Percentiles rank a stretch among this genome's conserved stretches.
phyloP scores from a whole-genome alignment of 2,113 vertebrate species.

The Prinia subflava region DNA sequence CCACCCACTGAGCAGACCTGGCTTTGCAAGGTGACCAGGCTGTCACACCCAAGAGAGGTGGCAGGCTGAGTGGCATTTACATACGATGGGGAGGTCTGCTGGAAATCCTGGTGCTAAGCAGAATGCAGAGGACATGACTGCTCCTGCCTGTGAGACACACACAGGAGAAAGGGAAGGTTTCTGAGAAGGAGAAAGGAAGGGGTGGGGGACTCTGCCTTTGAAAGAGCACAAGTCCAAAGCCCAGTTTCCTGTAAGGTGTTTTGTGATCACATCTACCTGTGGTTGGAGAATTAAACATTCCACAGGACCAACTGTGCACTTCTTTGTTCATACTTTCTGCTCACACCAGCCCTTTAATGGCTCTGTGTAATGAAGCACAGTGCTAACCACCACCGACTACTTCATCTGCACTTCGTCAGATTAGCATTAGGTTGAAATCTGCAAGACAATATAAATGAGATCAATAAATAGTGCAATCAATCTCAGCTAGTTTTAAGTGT shows the following conservation, averaged over 20 bases:
- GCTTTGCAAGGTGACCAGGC: constrained; percentile 41
- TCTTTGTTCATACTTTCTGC: not conserved
- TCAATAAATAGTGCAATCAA: constrained; percentile 20
- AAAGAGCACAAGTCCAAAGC: not conserved
- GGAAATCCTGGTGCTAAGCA: constrained; percentile 18
- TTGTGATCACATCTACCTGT: not conserved
- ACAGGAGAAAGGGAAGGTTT: constrained; percentile 21
- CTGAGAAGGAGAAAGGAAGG: constrained; percentile 49
- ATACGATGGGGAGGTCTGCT: constrained; percentile 27
- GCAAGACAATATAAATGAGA: constrained; percentile 23
- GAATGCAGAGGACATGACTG: constrained; percentile 30
- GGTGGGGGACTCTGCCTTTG: constrained; percentile 35
- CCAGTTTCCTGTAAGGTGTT: not conserved
- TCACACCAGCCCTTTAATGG: not conserved
- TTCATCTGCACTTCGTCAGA: constrained; percentile 42
- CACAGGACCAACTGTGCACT: not conserved
- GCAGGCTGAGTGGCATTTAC: constrained; percentile 12
- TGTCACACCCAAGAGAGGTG: not conserved
- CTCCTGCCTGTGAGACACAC: constrained; percentile 56
- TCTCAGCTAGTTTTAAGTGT: not conserved
- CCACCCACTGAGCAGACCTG: not conserved
- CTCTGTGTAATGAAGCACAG: not conserved
- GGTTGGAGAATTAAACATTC: not conserved
- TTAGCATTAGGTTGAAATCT: constrained; percentile 28
- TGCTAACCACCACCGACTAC: not conserved